Conservation (phyloP, 2,113 vertebrate species). For the Raphicerus campestris region DNA sequence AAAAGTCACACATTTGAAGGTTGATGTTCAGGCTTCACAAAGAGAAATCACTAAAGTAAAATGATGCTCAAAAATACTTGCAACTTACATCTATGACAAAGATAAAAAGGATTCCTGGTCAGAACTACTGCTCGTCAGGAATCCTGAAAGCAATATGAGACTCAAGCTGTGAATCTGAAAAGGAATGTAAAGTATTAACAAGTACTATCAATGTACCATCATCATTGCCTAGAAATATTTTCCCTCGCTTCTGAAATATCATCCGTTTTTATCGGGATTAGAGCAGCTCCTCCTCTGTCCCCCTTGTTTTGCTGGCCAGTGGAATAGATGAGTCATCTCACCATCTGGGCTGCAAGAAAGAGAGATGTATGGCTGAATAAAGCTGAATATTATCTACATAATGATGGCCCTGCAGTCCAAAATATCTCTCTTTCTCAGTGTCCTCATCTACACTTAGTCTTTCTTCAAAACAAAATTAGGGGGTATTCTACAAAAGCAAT, state of each 20-base stretch:
- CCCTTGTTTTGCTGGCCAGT: constrained; percentile 62
- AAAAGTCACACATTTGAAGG: background rate
- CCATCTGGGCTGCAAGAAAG: constrained; percentile 68
- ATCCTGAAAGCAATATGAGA: constrained; percentile 37
- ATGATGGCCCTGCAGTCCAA: constrained; percentile 60
- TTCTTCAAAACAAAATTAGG: constrained; percentile 60
- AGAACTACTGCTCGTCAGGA: background rate
- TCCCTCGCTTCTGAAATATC: constrained; percentile 49
- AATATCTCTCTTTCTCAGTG: constrained; percentile 54
- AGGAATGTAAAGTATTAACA: constrained; percentile 51
- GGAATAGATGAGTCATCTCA: constrained; percentile 70
- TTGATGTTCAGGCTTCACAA: background rate
- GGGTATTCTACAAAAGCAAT: constrained; percentile 62
- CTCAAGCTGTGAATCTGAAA: constrained; percentile 41
- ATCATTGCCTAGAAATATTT: constrained; percentile 58
- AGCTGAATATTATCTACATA: constrained; percentile 67
- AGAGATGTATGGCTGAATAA: constrained; percentile 54
- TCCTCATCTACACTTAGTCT: constrained; percentile 57
- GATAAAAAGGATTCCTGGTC: constrained; percentile 50
- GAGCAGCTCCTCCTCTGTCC: constrained; percentile 45
- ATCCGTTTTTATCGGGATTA: constrained; percentile 58
- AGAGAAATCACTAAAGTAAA: constrained; percentile 6
- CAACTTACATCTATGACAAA: background rate
- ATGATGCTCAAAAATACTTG: constrained; percentile 44
- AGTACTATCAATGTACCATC: constrained; percentile 22